phyloP scores from a whole-genome alignment of 2,888 invertebrate genomes.

The Eristalis arbustorum region DNA sequence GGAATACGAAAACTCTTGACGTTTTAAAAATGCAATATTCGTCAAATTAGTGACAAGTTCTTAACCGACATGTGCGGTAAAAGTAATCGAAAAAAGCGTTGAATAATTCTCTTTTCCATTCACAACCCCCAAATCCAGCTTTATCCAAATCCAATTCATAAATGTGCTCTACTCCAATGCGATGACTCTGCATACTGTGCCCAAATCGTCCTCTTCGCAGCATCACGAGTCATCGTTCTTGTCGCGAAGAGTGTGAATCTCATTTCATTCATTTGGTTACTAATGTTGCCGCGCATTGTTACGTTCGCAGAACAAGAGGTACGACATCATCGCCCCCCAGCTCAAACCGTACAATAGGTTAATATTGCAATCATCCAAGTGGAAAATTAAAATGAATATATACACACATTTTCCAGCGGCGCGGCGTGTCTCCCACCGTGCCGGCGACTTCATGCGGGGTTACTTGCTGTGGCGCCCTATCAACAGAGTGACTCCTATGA shows the following conservation, averaged over 20 bases:
- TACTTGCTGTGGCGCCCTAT: not conserved
- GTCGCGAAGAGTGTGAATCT: slow-evolving; percentile 25
- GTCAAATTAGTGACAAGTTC: too few species aligned
- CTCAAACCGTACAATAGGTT: slow-evolving; percentile 76
- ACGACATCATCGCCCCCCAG: slow-evolving; percentile 22
- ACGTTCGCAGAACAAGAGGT: slow-evolving; percentile 75
- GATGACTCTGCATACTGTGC: not conserved
- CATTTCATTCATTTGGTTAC: slow-evolving; percentile 40
- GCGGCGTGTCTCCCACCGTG: slow-evolving; percentile 30
- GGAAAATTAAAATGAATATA: slow-evolving; percentile 79
- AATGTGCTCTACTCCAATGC: too few species aligned
- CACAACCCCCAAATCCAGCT: too few species aligned
- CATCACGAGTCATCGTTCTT: slow-evolving; percentile 1
- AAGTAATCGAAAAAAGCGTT: too few species aligned
- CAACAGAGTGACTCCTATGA: slow-evolving; percentile 46
- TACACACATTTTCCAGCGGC: slow-evolving; percentile 63
- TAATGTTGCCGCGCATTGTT: slow-evolving; percentile 76
- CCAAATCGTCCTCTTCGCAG: too few species aligned
- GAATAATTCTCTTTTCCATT: too few species aligned
- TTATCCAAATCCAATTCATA: too few species aligned
- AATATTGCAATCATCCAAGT: slow-evolving; percentile 80
- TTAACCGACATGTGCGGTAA: too few species aligned
- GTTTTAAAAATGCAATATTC: too few species aligned
- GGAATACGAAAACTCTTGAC: too few species aligned
- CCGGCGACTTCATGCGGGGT: not conserved